A percentile compares a stretch with the other conserved stretches of the same genome.
Conservation (phyloP, 2,797 vertebrate genomes). For the Brotula barbata region DNA sequence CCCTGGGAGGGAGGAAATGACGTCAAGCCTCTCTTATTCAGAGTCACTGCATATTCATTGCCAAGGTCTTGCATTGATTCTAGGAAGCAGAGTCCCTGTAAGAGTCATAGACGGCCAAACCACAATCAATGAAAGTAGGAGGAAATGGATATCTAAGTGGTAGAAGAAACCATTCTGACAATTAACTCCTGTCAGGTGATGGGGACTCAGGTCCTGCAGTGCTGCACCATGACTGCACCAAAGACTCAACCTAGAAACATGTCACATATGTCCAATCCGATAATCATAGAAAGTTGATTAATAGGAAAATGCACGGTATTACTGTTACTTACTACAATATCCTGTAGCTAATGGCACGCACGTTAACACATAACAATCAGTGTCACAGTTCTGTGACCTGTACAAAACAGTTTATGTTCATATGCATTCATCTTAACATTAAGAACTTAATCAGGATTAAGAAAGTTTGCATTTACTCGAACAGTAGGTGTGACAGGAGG, state of each 20-base stretch:
- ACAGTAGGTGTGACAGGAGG: background rate
- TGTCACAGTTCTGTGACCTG: too few species aligned
- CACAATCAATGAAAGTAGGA: slow-evolving; percentile 14
- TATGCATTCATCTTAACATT: slow-evolving; percentile 8
- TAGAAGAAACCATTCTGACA: slow-evolving; percentile 14
- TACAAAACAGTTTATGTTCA: too few species aligned
- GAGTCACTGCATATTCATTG: slow-evolving; percentile 62
- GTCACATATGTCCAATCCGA: background rate
- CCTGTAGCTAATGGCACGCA: too few species aligned
- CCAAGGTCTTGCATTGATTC: slow-evolving; percentile 53
- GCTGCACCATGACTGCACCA: background rate
- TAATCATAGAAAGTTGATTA: background rate
- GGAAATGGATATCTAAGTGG: slow-evolving; percentile 9
- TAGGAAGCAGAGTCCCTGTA: slow-evolving; percentile 16
- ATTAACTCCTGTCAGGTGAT: slow-evolving; percentile 20
- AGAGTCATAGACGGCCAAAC: slow-evolving; percentile 19
- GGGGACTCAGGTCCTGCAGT: background rate
- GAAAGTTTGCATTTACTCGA: background rate
- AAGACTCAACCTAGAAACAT: background rate
- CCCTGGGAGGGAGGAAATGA: slow-evolving; percentile 62
- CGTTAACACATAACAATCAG: too few species aligned
- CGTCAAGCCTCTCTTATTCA: slow-evolving; percentile 68
- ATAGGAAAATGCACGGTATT: too few species aligned
- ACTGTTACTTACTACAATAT: too few species aligned
- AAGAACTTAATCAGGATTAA: slow-evolving; percentile 3